phyloP scores from a whole-genome alignment of 2,797 vertebrate genomes.

The Ceryle rudis region DNA sequence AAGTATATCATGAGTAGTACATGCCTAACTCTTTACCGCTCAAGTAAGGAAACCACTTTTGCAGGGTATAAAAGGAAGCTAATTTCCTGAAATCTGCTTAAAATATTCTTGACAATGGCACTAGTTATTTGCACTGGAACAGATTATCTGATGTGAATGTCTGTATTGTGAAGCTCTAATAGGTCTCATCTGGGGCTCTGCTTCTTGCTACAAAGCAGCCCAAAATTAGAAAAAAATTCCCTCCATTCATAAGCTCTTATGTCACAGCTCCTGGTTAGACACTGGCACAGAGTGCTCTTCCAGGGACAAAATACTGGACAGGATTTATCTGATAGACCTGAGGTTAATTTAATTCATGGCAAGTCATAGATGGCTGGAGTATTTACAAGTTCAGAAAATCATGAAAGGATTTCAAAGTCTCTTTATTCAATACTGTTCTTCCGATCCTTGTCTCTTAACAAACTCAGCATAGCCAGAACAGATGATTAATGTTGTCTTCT shows the following conservation, averaged over 20 bases:
- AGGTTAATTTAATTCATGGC: constrained; percentile 10
- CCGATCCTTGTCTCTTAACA: neutral
- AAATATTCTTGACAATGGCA: neutral
- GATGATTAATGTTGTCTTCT: neutral
- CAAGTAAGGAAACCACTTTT: neutral
- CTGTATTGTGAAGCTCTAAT: neutral
- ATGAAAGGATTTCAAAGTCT: neutral
- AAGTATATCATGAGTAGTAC: neutral
- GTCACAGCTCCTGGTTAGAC: neutral
- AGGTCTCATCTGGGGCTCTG: neutral
- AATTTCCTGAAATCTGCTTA: neutral
- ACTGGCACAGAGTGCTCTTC: neutral
- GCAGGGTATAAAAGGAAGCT: neutral
- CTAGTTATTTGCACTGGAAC: neutral
- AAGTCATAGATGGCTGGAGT: neutral
- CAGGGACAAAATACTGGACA: neutral
- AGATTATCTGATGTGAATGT: neutral
- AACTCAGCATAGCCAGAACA: neutral
- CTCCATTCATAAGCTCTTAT: neutral
- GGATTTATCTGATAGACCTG: neutral
- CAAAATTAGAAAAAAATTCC: neutral
- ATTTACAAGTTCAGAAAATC: neutral
- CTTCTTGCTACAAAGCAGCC: neutral
- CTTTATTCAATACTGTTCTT: neutral
- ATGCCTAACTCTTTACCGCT: neutral